These are phyloP conservation scores for Salvator merianae DNA, from an alignment of 2,113 vertebrate genomes.

Conservation along the genomic window DNA sequence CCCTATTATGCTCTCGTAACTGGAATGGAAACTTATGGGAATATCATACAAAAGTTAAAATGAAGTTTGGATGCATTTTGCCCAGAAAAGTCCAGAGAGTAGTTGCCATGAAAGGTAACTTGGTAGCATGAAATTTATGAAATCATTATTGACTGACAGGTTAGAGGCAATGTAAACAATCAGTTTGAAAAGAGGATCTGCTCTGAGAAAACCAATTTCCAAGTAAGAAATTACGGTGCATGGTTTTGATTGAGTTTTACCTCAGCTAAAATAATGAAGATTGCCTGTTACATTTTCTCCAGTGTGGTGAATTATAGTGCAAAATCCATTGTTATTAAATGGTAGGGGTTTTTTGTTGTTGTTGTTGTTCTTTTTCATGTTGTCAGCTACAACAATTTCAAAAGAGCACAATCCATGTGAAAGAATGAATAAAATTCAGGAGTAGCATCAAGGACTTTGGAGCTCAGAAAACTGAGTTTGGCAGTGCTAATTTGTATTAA, in stretches of 20 bases:
- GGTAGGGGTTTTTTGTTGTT: constrained; percentile 60
- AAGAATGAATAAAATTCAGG: constrained; percentile 81
- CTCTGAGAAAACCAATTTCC: constrained; percentile 58
- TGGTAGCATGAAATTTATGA: constrained; percentile 53
- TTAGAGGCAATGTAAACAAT: constrained; percentile 65
- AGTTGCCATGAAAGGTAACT: constrained; percentile 43
- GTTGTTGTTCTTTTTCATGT: constrained; percentile 44
- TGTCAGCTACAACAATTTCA: constrained; percentile 69
- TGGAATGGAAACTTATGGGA: background rate
- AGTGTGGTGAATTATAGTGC: constrained; percentile 63
- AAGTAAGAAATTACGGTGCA: constrained; percentile 37
- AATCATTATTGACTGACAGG: constrained; percentile 64
- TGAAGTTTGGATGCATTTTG: background rate
- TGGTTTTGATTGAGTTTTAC: constrained; percentile 66
- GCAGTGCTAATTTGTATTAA: constrained; percentile 87
- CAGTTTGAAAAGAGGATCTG: constrained; percentile 55
- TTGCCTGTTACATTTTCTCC: constrained; percentile 61
- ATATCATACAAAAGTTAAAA: background rate
- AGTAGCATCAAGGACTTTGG: constrained; percentile 80
- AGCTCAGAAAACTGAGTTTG: constrained; percentile 82
- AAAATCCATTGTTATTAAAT: constrained; percentile 70
- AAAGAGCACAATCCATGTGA: constrained; percentile 67
- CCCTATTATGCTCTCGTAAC: background rate
- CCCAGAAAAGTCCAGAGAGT: constrained; percentile 20
- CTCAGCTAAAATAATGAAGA: constrained; percentile 68